Conservation (phyloP, 2,888 invertebrate genomes). For the Lypha dubia region DNA sequence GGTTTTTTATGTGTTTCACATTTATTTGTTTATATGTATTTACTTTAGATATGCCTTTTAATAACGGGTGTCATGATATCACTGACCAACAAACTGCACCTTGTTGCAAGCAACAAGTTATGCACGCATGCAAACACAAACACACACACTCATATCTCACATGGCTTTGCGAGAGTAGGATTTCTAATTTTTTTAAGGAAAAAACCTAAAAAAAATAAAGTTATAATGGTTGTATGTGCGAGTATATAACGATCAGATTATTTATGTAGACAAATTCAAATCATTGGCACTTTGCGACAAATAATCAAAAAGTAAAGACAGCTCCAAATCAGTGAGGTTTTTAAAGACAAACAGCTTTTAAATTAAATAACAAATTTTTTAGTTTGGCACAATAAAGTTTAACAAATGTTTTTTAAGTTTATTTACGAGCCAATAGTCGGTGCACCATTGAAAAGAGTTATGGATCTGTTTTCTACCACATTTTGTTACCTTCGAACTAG, state of each 20-base stretch:
- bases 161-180: slow-evolving; percentile 37
- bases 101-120: slow-evolving; percentile 61
- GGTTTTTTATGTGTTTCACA: slow-evolving; percentile 63
- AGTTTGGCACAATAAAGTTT: background rate
- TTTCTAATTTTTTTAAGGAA: slow-evolving; percentile 26
- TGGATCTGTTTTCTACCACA: background rate
- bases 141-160: background rate
- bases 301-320: slow-evolving; percentile 18
- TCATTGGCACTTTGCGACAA: slow-evolving; percentile 47
- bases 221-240: background rate
- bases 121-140: slow-evolving; percentile 31
- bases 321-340: slow-evolving; percentile 41
- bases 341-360: slow-evolving; percentile 32
- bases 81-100: slow-evolving; percentile 70
- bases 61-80: slow-evolving; percentile 71
- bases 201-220: slow-evolving; percentile 2
- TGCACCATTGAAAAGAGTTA: background rate
- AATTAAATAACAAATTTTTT: slow-evolving; percentile 15
- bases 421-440: background rate
- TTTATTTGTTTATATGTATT: slow-evolving; percentile 51
- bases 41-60: slow-evolving; percentile 53
- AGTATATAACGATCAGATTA: slow-evolving; percentile 19
- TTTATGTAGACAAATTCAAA: slow-evolving; percentile 48
- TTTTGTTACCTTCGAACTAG: too few relatives aligned
- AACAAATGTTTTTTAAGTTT: background rate